phyloP scores from a whole-genome alignment of 2,113 vertebrate species.

The Aegotheles bennettii region DNA sequence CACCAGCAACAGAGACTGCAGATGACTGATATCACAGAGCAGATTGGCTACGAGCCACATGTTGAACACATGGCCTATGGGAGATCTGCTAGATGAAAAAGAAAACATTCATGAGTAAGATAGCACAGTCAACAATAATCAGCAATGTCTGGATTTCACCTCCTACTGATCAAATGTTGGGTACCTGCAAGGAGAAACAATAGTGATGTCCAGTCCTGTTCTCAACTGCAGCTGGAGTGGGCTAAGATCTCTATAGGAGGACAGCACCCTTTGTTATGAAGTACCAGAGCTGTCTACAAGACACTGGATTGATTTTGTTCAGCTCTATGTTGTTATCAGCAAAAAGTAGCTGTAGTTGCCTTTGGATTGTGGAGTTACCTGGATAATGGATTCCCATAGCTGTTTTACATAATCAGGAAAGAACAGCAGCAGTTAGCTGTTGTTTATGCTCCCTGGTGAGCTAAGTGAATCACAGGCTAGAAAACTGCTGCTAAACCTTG shows the following conservation, averaged over 20 bases:
- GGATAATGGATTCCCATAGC: neutral
- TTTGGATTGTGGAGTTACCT: neutral
- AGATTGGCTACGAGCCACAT: neutral
- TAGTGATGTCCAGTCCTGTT: neutral
- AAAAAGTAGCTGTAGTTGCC: neutral
- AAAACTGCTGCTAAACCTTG: neutral
- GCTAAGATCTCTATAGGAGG: neutral
- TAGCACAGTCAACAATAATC: neutral
- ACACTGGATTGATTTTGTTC: neutral
- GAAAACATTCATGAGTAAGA: neutral
- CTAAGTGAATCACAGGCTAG: neutral
- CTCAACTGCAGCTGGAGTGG: neutral
- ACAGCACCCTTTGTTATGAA: neutral
- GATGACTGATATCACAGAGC: neutral
- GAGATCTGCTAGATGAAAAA: neutral
- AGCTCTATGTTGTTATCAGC: neutral
- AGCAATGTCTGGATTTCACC: neutral
- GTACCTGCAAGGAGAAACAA: neutral
- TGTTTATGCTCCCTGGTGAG: neutral
- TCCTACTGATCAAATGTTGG: neutral
- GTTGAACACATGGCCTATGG: neutral
- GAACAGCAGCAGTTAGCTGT: neutral
- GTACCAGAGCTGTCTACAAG: neutral
- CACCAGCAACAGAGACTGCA: neutral
- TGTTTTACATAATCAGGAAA: neutral